Evolutionary conservation across 2,888 invertebrate species (phyloP).

Genomic region (Gymnosoma rotundatum): DNA sequence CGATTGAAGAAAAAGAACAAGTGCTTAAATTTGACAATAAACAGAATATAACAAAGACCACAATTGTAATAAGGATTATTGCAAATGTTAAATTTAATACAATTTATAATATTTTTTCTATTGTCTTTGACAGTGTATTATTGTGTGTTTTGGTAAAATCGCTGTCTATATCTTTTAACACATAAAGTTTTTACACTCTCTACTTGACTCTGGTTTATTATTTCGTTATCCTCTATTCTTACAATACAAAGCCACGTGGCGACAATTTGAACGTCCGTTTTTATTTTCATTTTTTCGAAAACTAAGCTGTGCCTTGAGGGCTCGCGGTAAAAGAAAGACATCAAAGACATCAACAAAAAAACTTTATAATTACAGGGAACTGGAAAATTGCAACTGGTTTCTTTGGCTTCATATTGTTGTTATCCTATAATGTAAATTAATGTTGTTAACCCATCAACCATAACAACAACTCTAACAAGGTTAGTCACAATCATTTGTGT

Average conservation of each 20-base stretch:
- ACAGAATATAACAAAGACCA: conserved; percentile 14
- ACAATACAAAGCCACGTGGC: conserved; percentile 80
- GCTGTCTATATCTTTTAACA: conserved; percentile 24
- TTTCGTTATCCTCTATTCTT: neutral
- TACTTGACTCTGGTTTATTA: conserved; percentile 23
- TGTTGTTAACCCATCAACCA: conserved; percentile 62
- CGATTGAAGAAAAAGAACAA: conserved; percentile 20
- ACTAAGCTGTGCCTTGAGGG: conserved; percentile 35
- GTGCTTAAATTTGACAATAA: conserved; percentile 45
- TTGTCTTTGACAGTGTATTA: conserved; percentile 71
- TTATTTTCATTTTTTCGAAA: conserved; percentile 61
- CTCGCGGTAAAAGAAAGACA: conserved; percentile 39
- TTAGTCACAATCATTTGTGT: conserved; percentile 46
- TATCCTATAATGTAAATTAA: conserved; percentile 71
- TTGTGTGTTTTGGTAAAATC: neutral
- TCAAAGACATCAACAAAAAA: conserved; percentile 46
- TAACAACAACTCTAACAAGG: conserved; percentile 45
- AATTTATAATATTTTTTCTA: conserved; percentile 80
- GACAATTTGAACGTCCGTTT: conserved; percentile 80
- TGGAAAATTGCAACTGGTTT: conserved; percentile 48
- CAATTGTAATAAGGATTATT: conserved; percentile 39
- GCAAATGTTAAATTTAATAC: conserved; percentile 77
- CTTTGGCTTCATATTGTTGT: conserved; percentile 52
- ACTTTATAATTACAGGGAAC: conserved; percentile 37
- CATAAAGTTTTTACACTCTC: conserved; percentile 41